Conservation (phyloP, 2,888 invertebrate genomes). For the Caenorhabditis sp. region DNA sequence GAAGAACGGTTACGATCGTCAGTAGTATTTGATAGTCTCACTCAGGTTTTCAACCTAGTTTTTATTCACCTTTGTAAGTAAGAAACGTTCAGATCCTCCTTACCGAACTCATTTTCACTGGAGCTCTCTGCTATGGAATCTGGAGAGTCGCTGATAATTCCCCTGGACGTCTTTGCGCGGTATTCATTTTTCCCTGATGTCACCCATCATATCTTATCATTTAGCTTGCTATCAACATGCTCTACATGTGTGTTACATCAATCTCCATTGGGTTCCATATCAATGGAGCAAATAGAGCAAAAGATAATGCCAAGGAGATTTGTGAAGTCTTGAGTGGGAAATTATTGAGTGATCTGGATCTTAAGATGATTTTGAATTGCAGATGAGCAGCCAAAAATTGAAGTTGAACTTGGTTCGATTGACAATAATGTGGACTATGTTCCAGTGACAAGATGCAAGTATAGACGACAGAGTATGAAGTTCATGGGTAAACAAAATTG, state of each 20-base stretch:
- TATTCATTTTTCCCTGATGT: conserved; percentile 26
- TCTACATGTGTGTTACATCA: conserved; percentile 81
- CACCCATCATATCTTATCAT: background rate
- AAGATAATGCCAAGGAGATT: conserved; percentile 77
- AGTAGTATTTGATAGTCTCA: conserved; percentile 80
- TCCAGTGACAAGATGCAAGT: conserved; percentile 65
- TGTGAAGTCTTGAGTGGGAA: conserved; percentile 72
- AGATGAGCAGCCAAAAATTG: conserved; percentile 71
- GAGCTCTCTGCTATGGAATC: conserved; percentile 81
- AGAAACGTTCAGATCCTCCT: conserved; percentile 77
- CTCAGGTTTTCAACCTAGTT: too few species aligned
- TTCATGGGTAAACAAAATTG: conserved; percentile 60
- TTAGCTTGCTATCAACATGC: conserved; percentile 80
- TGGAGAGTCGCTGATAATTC: conserved; percentile 79
- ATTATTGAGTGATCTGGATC: too few species aligned
- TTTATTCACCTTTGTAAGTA: too few species aligned
- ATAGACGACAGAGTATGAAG: conserved; percentile 71
- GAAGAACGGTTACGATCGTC: conserved; percentile 80
- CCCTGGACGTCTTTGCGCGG: conserved; percentile 79
- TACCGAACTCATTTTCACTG: conserved; percentile 82
- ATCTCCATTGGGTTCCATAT: conserved; percentile 82
- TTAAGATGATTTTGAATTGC: too few species aligned
- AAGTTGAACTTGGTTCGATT: conserved; percentile 62
- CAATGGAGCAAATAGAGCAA: conserved; percentile 78
- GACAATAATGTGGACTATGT: conserved; percentile 65